phyloP scores from a whole-genome alignment of 2,113 vertebrate species.

The Vidua macroura region DNA sequence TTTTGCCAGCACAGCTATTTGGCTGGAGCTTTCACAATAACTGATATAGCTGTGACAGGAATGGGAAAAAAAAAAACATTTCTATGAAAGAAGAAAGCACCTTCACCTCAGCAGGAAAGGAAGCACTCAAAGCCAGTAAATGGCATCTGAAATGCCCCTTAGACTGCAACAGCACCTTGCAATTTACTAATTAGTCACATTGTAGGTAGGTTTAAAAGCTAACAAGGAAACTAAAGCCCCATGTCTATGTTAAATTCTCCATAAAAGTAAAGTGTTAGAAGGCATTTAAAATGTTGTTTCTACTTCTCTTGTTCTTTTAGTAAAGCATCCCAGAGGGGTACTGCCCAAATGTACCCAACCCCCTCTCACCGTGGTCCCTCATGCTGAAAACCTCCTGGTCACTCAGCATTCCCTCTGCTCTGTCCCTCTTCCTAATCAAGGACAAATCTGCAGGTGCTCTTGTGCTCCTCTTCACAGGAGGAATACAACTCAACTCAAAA shows the following conservation, averaged over 20 bases:
- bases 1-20: constrained; percentile 50
- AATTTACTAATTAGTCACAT: not conserved
- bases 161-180: not conserved
- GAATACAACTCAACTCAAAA: not conserved
- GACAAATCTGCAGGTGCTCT: not conserved
- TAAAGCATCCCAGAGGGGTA: not conserved
- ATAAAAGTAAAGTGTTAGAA: not conserved
- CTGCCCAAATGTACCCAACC: fast-evolving
- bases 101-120: not conserved
- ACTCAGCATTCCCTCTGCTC: not conserved
- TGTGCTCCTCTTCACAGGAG: not conserved
- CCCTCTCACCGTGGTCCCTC: fast-evolving
- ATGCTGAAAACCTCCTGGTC: fast-evolving
- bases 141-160: not conserved
- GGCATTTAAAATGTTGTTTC: not conserved
- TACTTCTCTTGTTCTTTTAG: not conserved
- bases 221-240: not conserved
- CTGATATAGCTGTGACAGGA: not conserved
- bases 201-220: not conserved
- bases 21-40: not conserved
- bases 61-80: not conserved
- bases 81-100: not conserved
- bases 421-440: not conserved
- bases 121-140: not conserved
- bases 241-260: fast-evolving